phyloP scores from a whole-genome alignment of 2,888 invertebrate genomes.

The Nephrotoma appendiculata region DNA sequence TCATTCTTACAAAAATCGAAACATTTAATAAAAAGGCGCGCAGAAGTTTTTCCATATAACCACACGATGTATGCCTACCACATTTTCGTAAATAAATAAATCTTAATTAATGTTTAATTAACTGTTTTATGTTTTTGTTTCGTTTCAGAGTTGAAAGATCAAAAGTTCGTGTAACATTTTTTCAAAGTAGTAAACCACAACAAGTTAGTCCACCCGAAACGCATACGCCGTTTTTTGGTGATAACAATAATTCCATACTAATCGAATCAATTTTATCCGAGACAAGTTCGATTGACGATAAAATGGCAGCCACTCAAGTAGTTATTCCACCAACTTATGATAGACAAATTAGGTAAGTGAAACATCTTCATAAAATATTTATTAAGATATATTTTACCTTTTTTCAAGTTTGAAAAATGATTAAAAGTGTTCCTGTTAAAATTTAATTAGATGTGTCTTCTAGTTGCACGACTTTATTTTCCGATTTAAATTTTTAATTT shows the following conservation, averaged over 20 bases:
- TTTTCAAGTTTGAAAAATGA: no score
- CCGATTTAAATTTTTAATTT: no score
- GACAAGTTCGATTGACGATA: constrained; percentile 6
- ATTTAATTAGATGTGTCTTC: no score
- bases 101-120: background rate
- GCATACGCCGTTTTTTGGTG: constrained; percentile 17
- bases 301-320: constrained; percentile 3
- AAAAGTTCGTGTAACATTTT: constrained; percentile 70
- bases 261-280: constrained; percentile 5
- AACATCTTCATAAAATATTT: no score
- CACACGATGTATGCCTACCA: background rate
- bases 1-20: background rate
- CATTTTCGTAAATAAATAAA: background rate
- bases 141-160: constrained; percentile 57
- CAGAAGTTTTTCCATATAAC: background rate
- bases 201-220: constrained; percentile 44
- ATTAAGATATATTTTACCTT: no score
- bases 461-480: no score
- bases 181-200: constrained; percentile 67
- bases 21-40: background rate
- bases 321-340: constrained; percentile 19
- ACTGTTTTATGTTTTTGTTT: constrained; percentile 13
- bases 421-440: no score
- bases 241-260: constrained; percentile 3
- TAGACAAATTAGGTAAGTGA: constrained; percentile 29